Conservation (phyloP, 2,797 vertebrate species). For the Dermochelys coriacea region DNA sequence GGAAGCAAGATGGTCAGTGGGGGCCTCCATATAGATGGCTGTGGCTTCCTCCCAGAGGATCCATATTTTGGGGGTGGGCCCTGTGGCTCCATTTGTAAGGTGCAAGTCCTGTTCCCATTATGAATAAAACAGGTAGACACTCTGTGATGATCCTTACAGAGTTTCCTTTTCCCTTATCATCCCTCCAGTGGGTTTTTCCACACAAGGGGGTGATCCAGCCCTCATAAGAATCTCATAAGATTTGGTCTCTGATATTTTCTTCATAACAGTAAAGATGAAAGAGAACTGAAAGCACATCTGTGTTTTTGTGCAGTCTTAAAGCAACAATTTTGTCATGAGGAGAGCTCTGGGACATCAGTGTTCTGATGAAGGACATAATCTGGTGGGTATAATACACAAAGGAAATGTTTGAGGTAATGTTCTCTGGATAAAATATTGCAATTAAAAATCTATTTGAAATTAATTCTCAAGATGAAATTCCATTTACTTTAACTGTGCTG, state of each 20-base stretch:
- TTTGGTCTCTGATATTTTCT: background rate
- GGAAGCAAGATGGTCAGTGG: background rate
- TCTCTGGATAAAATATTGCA: slow-evolving; percentile 17
- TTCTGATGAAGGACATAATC: background rate
- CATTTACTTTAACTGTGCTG: slow-evolving; percentile 55
- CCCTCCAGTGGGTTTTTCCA: background rate
- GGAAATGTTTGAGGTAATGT: background rate
- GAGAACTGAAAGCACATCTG: background rate
- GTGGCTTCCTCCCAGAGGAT: background rate
- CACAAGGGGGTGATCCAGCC: background rate
- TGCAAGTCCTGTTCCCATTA: background rate
- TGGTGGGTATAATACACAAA: background rate
- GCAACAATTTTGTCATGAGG: background rate
- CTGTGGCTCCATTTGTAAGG: background rate
- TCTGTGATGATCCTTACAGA: background rate
- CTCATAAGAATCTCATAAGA: background rate
- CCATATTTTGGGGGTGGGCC: rapidly evolving
- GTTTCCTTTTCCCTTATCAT: background rate
- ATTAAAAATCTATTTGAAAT: slow-evolving; percentile 69
- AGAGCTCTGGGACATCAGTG: background rate
- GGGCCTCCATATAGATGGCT: rapidly evolving
- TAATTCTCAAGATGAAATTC: slow-evolving; percentile 48
- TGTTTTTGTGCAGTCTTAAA: background rate
- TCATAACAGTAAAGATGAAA: background rate
- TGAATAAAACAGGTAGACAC: background rate